phyloP scores from a whole-genome alignment of 2,888 invertebrate species.

The Andricus curvator region DNA sequence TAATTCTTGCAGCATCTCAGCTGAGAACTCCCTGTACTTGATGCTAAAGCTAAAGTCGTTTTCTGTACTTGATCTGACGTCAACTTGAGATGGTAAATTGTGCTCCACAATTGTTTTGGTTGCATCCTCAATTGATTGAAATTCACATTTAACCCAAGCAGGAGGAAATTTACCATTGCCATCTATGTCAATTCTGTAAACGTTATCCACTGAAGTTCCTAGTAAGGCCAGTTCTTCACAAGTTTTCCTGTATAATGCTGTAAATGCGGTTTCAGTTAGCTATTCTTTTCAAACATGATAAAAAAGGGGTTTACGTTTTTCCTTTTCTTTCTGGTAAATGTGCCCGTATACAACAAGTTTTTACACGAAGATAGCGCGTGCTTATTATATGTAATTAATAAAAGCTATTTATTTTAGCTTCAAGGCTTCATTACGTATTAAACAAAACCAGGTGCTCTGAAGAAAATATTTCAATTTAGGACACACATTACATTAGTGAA shows the following conservation, averaged over 20 bases:
- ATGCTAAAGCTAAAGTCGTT: slow-evolving; percentile 91
- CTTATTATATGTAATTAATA: background rate
- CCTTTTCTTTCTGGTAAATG: background rate
- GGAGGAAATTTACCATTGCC: slow-evolving; percentile 96
- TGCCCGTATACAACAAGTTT: too few species aligned
- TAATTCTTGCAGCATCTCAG: slow-evolving; percentile 94
- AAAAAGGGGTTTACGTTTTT: background rate
- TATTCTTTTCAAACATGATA: background rate
- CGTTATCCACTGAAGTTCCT: slow-evolving; percentile 93
- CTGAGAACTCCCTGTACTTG: slow-evolving; percentile 92
- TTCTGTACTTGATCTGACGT: slow-evolving; percentile 89
- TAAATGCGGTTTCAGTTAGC: background rate
- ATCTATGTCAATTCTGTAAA: slow-evolving; percentile 95
- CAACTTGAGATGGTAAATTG: slow-evolving; percentile 93
- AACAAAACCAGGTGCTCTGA: background rate
- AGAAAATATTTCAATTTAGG: background rate
- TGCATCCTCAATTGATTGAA: slow-evolving; percentile 90
- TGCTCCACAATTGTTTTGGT: slow-evolving; percentile 95
- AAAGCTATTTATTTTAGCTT: background rate
- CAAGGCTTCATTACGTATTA: background rate
- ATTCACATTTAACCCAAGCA: slow-evolving; percentile 94
- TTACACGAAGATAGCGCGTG: background rate
- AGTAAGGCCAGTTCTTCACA: slow-evolving; percentile 94
- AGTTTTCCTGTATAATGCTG: slow-evolving; percentile 92
- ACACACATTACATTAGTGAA: too few species aligned